Percentiles rank a stretch among this genome's conserved stretches.
Conservation (phyloP, 2,888 invertebrate species). For the Cheilosia variabilis region DNA sequence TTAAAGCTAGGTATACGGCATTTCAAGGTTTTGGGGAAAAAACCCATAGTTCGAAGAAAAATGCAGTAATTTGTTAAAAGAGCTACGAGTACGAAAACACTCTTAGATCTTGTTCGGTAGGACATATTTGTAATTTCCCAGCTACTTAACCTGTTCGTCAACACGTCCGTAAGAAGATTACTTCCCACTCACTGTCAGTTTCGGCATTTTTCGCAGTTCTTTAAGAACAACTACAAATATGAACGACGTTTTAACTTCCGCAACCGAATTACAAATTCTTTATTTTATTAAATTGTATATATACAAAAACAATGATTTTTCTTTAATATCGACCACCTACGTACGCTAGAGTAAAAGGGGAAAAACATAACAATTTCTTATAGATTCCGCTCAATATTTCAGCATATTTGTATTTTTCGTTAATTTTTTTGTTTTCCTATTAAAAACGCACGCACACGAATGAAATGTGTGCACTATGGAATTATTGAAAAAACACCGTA, state of each 20-base stretch:
- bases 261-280: slow-evolving; percentile 74
- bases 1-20: too few species aligned
- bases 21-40: too few species aligned
- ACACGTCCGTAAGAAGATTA: too few species aligned
- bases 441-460: slow-evolving; percentile 54
- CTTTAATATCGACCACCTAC: slow-evolving; percentile 70
- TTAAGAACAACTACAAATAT: background rate
- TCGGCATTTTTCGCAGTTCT: too few species aligned
- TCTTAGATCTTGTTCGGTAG: too few species aligned
- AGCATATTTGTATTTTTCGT: slow-evolving; percentile 50
- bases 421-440: slow-evolving; percentile 14
- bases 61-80: too few species aligned
- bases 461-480: slow-evolving; percentile 51
- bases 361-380: slow-evolving; percentile 72
- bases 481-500: slow-evolving; percentile 53
- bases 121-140: too few species aligned
- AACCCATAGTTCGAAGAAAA: too few species aligned
- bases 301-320: slow-evolving; percentile 70
- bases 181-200: too few species aligned
- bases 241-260: slow-evolving; percentile 43
- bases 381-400: slow-evolving; percentile 58
- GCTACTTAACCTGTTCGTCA: too few species aligned
- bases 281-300: slow-evolving; percentile 71
- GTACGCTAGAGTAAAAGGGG: slow-evolving; percentile 68
- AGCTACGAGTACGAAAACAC: too few species aligned